Base-by-base conservation (phyloP, 2,797 vertebrate species). In the Acanthis flammea region DNA sequence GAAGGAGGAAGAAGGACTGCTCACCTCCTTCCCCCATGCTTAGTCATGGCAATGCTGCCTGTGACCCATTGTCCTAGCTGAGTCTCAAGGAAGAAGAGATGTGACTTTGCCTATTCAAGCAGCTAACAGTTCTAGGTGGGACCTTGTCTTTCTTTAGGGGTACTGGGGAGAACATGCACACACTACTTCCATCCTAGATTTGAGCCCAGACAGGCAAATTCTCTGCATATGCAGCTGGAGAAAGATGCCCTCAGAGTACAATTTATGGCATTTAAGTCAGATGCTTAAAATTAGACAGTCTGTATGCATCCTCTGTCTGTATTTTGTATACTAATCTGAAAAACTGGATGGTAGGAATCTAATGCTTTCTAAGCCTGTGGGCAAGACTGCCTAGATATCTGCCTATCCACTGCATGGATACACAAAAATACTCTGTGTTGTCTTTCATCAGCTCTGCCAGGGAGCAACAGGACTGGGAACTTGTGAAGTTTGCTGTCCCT, bases 131-230 rank as follows among this genome's bases (percentile, higher is more conserved):
- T 71, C 24, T 65, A 74, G 75, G 45, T 86, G 39, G 65, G 25
- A 83, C 45, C 44, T 74, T 41, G 30, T 27, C 30, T 76, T 87
- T 88, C 65, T 77, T 76, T 57, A 19, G 37, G 42, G 25, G 23
- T 63, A 12, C 39, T 68, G 4, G 4, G 57, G 23, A 35, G 27
- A 76, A 45, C 57, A 44, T 1, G 4, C 30, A 37, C 3, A 14
- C 14, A 27, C 19, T 23, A n/a, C 61, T 88, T 65, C 25, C 11
- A 62, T 60, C 45, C 65, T n/a, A 83, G 65, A 44, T 92, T 88
- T 86, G 61, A 83, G 82, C 57, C 35, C 68, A 92, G 93, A 77
- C 90, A 91, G 89, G 84, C 92, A 96, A 94, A 85, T 95, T 94
- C 58, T 88, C 57, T 84, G 80, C 79, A 62, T 88, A 63, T 86